Percentiles rank a stretch among this genome's conserved stretches.
phyloP scores from a whole-genome alignment of 2,113 vertebrate genomes.

The Oceanodroma tethys region DNA sequence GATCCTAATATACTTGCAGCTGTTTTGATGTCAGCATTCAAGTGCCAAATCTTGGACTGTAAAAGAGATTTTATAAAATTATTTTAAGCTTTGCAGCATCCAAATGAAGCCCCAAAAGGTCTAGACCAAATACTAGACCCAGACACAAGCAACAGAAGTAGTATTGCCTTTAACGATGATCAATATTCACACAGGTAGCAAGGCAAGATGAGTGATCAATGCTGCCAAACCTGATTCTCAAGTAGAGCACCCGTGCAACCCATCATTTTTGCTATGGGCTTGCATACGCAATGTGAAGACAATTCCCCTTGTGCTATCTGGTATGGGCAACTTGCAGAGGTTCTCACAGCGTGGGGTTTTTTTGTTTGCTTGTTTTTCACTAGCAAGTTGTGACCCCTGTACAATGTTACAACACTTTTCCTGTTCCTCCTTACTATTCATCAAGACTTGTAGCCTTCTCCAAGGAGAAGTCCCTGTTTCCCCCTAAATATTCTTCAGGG shows the following conservation, averaged over 20 bases:
- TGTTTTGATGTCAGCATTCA: background rate
- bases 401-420: background rate
- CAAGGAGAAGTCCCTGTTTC: fast-evolving
- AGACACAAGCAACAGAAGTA: background rate
- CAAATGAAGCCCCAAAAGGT: background rate
- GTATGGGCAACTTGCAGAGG: background rate
- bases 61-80: background rate
- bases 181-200: background rate
- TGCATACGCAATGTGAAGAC: background rate
- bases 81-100: background rate
- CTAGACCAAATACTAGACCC: background rate
- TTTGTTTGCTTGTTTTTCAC: background rate
- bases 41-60: background rate
- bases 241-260: background rate
- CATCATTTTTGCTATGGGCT: background rate
- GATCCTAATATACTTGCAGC: background rate
- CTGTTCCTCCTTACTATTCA: background rate
- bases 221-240: background rate
- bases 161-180: background rate
- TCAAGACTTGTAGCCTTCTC: background rate
- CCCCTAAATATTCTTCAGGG: background rate
- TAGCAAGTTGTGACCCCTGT: background rate
- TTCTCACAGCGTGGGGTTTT: background rate
- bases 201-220: background rate
- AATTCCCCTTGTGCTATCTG: background rate